Evolutionary conservation across 2,113 vertebrate species (phyloP).

Genomic region (Nannospalax galili): DNA sequence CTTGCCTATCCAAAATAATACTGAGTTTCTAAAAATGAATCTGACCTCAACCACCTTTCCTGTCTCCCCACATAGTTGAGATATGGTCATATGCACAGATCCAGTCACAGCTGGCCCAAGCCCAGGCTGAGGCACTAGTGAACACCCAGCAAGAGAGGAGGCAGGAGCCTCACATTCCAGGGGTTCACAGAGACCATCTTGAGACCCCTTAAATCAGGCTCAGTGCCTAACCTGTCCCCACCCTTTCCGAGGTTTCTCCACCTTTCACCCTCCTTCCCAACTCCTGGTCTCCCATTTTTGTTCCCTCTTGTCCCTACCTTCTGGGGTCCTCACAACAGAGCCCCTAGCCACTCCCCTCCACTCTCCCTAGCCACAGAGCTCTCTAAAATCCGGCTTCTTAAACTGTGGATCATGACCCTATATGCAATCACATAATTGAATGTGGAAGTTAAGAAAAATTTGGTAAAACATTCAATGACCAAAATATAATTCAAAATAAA

Average conservation of each 20-base stretch:
- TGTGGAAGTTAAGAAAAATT: not conserved
- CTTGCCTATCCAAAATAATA: not conserved
- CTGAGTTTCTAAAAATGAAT: not conserved
- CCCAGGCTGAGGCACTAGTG: not conserved
- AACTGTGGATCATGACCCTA: not conserved
- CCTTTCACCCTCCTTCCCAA: not conserved
- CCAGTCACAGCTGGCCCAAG: not conserved
- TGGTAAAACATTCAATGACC: not conserved
- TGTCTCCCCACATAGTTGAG: not conserved
- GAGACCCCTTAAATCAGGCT: not conserved
- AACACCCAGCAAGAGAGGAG: too few relatives aligned
- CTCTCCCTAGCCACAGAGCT: not conserved
- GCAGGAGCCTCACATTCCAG: not conserved
- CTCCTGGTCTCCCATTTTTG: not conserved
- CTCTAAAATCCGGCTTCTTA: not conserved
- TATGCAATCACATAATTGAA: not conserved
- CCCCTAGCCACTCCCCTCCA: not conserved
- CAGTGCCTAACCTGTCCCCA: not conserved
- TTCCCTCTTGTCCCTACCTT: not conserved
- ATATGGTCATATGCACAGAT: accelerated
- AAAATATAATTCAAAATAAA: not conserved
- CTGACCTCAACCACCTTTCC: not conserved
- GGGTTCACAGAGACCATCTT: not conserved
- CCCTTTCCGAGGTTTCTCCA: not conserved
- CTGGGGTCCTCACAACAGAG: not conserved